phyloP scores from a whole-genome alignment of 2,797 vertebrate species.

The Rhinatrema bivittatum region DNA sequence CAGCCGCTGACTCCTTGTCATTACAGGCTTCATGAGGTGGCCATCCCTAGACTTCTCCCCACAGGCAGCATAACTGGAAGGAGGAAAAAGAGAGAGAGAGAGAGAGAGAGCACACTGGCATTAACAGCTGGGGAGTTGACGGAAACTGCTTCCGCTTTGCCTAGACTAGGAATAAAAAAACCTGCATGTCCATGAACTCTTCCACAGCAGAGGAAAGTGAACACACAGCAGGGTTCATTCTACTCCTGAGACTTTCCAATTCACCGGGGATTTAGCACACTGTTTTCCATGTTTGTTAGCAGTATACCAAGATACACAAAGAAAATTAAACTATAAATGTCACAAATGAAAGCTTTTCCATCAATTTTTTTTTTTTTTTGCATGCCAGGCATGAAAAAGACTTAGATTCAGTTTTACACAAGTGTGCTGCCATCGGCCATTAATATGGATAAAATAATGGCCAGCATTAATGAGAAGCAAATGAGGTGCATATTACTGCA shows the following conservation, averaged over 20 bases:
- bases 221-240: neutral
- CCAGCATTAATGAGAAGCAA: neutral
- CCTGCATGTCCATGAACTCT: neutral
- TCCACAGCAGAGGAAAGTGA: no score
- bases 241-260: neutral
- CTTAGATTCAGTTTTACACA: neutral
- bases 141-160: neutral
- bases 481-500: neutral
- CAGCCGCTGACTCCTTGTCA: constrained; percentile 13
- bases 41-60: constrained; percentile 8
- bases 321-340: no score
- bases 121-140: neutral
- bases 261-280: neutral
- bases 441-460: no score
- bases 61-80: constrained; percentile 36
- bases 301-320: no score
- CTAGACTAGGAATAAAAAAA: neutral
- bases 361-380: no score
- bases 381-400: neutral
- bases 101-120: no score
- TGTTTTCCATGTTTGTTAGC: neutral
- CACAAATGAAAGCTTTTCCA: no score
- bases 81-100: fast-evolving
- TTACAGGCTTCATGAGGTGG: constrained; percentile 21
- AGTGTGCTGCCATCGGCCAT: no score